Percentiles rank a stretch among this genome's conserved stretches.
These are phyloP conservation scores for Prunella himalayana DNA, from an alignment of 2,113 vertebrate genomes.

Conservation along the genomic window DNA sequence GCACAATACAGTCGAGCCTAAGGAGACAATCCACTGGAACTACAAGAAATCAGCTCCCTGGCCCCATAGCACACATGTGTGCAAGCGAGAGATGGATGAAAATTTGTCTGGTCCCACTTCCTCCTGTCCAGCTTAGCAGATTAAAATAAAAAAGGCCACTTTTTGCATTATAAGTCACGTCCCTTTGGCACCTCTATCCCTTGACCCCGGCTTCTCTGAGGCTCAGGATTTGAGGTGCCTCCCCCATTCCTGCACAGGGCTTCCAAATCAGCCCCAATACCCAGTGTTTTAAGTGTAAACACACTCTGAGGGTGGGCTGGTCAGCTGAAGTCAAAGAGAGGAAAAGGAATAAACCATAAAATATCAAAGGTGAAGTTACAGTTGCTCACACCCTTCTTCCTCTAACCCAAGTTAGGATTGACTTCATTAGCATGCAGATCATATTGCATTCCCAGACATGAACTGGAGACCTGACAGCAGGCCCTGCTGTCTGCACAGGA, in stretches of 20 bases:
- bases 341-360: background rate
- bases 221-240: background rate
- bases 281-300: background rate
- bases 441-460: background rate
- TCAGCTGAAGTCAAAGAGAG: background rate
- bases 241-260: background rate
- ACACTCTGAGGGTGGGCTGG: background rate
- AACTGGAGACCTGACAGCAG: background rate
- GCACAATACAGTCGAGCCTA: background rate
- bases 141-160: background rate
- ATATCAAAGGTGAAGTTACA: background rate
- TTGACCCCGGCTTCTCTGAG: background rate
- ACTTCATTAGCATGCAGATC: conserved; percentile 37
- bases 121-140: background rate
- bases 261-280: background rate
- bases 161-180: background rate
- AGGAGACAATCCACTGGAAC: background rate
- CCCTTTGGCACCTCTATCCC: background rate
- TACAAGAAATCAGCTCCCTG: background rate
- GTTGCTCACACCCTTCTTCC: background rate
- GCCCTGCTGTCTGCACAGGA: background rate
- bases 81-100: background rate
- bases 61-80: fast-evolving
- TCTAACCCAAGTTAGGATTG: background rate
- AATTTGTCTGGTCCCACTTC: background rate